Base-by-base conservation (phyloP, 2,888 invertebrate genomes). In the Stenchaetothrips biformis region DNA sequence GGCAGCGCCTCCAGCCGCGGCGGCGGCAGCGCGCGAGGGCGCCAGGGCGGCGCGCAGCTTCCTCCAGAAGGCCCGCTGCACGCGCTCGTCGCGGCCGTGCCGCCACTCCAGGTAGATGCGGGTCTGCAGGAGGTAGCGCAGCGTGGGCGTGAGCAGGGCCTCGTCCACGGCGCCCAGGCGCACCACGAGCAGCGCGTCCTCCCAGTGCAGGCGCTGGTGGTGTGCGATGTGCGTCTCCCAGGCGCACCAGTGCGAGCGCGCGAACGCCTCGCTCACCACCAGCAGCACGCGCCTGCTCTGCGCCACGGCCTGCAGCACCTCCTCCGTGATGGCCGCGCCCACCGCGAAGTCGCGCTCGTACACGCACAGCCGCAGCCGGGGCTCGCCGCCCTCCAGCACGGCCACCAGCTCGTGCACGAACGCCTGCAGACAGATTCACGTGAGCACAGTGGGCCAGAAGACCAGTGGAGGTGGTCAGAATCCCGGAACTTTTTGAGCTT, bases 141-240 rank as follows among this genome's bases (percentile, higher is more conserved):
- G 86, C 13, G 90, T 91, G 0, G 90, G 90, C 9, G 90, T 90
- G 83, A 91, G 84, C 84, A 90, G 88, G 82, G 87, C 87, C 78
- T 86, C 88, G 81, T 89, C 88, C 11, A 92, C 88, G 16, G 91
- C 88, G 16, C 91, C 92, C 83, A 92, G 86, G 84, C 90, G 90
- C 25, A 93, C 88, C 83, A 92, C 86, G 21, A 93, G 89, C 80
- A 92, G 85, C 6, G 90, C 89, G 83, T 91, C 91, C 81, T 90
- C 89, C 0, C 90, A 87, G 82, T 91, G 90, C 81, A 91, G 86
- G 80, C 92, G 88, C 83, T 92, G 90, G 84, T 92, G 90, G 83
- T 92, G 91, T 0, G 92, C 92, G 37, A 92, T 87, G 83, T 92
- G 91, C 16, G 92, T 91, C 84, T 93, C 93, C 90, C 92, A 91